These are phyloP conservation scores for Drosophila yakuba DNA, from an alignment of 1,140 invertebrate species.

Conservation along the genomic window DNA sequence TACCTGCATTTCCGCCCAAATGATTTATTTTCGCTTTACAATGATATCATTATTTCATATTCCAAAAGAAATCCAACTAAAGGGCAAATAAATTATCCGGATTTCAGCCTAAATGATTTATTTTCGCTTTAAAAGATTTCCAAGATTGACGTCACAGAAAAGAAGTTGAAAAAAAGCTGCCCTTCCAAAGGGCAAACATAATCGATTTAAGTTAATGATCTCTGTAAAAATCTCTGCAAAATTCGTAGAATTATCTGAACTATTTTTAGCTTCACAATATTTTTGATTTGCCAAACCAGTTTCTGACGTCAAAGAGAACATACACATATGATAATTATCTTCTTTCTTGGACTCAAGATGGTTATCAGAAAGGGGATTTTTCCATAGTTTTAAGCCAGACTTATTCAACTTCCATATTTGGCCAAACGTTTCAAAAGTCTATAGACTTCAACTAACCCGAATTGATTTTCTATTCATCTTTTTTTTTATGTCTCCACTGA, in stretches of 20 bases:
- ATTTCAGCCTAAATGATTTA: no score
- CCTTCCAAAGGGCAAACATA: background rate
- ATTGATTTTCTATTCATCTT: slow-evolving; percentile 46
- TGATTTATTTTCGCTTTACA: no score
- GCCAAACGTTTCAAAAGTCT: slow-evolving; percentile 8
- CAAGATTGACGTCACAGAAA: background rate
- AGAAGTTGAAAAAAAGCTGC: background rate
- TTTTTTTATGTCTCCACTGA: slow-evolving; percentile 41
- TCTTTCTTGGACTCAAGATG: slow-evolving; percentile 6
- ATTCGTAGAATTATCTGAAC: background rate
- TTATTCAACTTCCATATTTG: slow-evolving; percentile 22
- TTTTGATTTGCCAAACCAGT: background rate
- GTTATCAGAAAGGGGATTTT: slow-evolving; percentile 21
- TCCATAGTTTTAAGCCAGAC: slow-evolving; percentile 15
- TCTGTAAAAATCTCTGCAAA: background rate
- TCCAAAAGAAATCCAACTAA: no score
- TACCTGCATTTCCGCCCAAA: no score
- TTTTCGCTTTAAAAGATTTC: background rate
- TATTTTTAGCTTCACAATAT: background rate
- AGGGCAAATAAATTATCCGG: no score
- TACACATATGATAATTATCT: slow-evolving; percentile 16
- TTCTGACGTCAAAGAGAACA: slow-evolving; percentile 33
- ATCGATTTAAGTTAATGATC: background rate
- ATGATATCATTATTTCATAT: no score
- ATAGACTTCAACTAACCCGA: slow-evolving; percentile 1